Conservation (phyloP, 1,140 invertebrate species). For the Sitobion miscanthi region DNA sequence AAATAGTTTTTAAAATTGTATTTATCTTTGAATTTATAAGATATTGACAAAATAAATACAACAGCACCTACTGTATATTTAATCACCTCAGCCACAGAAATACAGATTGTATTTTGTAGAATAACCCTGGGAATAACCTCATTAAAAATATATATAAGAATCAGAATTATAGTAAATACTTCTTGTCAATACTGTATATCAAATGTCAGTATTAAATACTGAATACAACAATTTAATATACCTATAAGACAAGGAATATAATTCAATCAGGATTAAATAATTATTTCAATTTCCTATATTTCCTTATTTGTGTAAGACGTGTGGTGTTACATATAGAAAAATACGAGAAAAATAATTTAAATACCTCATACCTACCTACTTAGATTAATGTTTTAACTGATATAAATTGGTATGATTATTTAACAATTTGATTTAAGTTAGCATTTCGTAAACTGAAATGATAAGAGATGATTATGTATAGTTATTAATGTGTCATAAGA, state of each 20-base stretch:
- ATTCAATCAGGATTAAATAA: neutral
- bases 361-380: neutral
- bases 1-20: neutral
- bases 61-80: neutral
- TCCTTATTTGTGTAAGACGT: neutral
- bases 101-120: neutral
- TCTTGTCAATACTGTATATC: neutral
- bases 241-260: neutral
- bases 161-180: neutral
- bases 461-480: slow-evolving; percentile 37
- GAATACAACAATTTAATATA: neutral
- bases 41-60: neutral
- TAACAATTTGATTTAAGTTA: slow-evolving; percentile 5
- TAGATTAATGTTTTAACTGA: neutral
- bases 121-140: neutral
- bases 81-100: neutral
- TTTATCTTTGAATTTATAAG: neutral
- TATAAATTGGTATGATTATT: slow-evolving; percentile 5
- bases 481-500: slow-evolving; percentile 27
- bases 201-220: neutral
- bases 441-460: slow-evolving; percentile 12
- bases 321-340: neutral
- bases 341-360: neutral
- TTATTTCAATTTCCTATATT: neutral
- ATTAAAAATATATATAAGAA: neutral